Base-by-base conservation (phyloP, 2,113 vertebrate species). In the Myotis davidii region DNA sequence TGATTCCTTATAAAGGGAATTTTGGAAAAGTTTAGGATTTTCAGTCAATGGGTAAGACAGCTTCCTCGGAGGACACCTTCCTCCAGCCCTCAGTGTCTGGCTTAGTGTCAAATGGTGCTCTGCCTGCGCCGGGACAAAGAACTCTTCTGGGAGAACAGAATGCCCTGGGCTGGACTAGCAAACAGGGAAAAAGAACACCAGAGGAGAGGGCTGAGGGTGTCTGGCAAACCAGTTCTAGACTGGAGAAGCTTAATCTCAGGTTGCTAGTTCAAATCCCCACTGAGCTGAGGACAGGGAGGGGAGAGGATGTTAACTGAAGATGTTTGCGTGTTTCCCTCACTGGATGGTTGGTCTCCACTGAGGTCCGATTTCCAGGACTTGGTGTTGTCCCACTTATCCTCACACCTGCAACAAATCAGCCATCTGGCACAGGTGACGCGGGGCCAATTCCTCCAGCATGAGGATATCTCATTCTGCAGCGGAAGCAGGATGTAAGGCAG, bases 11-110 rank as follows among this genome's bases (percentile, higher is more conserved):
- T 48, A 90, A 97, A 79, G 16, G 88, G 48, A 93, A 94, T 48
- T 17, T n/a, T 32, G 69, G 94, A 96, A 96, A 88, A 54, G 6
- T 0, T 70, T 89, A 48, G 37, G 79, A 59, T 20, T 73, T 96
- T 97, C 78, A 88, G 87, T 70, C 96, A 82, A 94, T 76, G 93
- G 39, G 32, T 94, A 90, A 96, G 91, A 70, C 37, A 52, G 6
- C 32, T 70, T 27, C 52, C n/a, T 73, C 1, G 0, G 20, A 70
- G 34, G 42, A 7, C 7, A 8, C 14, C 14, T 50, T 37, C 4
- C 23, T 23, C 3, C 37, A 70, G 13, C 20, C 14, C 52, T 39
- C 18, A 45, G 64, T 37, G 21, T 54, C 39, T 0, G 32, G 29
- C 10, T 34, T 9, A 8, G 0, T 16, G 37, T 74, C 39, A 86